phyloP scores from a whole-genome alignment of 2,797 vertebrate species.

The Gobio occitaniae region DNA sequence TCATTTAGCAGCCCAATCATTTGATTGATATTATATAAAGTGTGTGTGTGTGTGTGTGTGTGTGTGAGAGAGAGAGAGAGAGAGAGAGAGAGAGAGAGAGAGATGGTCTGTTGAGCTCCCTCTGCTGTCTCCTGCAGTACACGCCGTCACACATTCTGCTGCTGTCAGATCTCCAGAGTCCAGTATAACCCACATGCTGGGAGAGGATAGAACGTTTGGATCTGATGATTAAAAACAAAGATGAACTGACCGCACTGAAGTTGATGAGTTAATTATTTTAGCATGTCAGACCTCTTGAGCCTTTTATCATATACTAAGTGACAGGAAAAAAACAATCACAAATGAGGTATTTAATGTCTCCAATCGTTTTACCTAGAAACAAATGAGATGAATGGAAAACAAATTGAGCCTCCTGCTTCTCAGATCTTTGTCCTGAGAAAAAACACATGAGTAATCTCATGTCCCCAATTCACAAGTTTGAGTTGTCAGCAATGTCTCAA shows the following conservation, averaged over 20 bases:
- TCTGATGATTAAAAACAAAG: constrained; percentile 46
- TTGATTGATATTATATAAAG: background rate
- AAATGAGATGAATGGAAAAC: constrained; percentile 6
- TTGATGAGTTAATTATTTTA: constrained; percentile 34
- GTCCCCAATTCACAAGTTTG: background rate
- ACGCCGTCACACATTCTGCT: constrained; percentile 19
- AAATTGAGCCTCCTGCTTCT: background rate
- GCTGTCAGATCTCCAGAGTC: constrained; percentile 55
- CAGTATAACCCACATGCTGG: constrained; percentile 61
- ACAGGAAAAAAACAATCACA: constrained; percentile 5
- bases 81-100: background rate
- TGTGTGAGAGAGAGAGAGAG: too few relatives aligned
- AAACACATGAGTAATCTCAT: background rate
- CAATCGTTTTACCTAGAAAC: background rate
- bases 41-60: background rate
- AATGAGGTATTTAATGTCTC: constrained; percentile 13
- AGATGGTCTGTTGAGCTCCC: constrained; percentile 64
- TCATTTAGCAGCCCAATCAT: background rate
- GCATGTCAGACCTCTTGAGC: background rate
- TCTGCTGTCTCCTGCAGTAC: constrained; percentile 68
- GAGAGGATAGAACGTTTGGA: constrained; percentile 31
- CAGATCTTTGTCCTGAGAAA: background rate
- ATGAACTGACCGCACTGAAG: constrained; percentile 31
- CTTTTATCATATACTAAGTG: constrained; percentile 58
- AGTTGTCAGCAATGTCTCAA: background rate